These are phyloP conservation scores for Tenthredo amoena DNA, from an alignment of 2,888 invertebrate species.

Conservation along the genomic window DNA sequence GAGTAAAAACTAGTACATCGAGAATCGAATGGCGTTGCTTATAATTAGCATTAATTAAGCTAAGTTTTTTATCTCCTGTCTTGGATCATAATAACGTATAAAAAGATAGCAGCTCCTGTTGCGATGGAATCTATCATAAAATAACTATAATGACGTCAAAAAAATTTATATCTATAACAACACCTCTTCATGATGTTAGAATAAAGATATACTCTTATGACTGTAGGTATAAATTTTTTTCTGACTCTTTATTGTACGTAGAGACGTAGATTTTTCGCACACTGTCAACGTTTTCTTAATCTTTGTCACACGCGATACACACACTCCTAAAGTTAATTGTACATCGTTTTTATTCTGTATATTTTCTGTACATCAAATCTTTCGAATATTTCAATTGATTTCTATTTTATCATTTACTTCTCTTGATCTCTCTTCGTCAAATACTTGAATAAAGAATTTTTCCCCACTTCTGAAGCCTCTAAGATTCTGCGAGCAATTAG, in stretches of 20 bases:
- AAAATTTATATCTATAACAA: background rate
- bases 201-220: background rate
- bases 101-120: background rate
- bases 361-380: background rate
- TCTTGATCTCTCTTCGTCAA: background rate
- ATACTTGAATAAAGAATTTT: background rate
- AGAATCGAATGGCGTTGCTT: constrained; percentile 32
- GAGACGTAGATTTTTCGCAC: background rate
- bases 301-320: background rate
- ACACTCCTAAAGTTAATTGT: background rate
- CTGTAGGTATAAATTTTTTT: background rate
- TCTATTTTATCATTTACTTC: background rate
- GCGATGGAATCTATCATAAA: background rate
- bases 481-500: background rate
- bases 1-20: constrained; percentile 23
- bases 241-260: background rate
- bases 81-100: constrained; percentile 18
- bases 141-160: background rate
- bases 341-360: background rate
- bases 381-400: background rate
- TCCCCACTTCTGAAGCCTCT: background rate
- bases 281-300: background rate
- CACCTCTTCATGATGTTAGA: background rate
- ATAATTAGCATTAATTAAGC: constrained; percentile 38
- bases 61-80: background rate